These are phyloP conservation scores for Enteromius treurensis DNA, from an alignment of 2,797 vertebrate species.

Conservation along the genomic window DNA sequence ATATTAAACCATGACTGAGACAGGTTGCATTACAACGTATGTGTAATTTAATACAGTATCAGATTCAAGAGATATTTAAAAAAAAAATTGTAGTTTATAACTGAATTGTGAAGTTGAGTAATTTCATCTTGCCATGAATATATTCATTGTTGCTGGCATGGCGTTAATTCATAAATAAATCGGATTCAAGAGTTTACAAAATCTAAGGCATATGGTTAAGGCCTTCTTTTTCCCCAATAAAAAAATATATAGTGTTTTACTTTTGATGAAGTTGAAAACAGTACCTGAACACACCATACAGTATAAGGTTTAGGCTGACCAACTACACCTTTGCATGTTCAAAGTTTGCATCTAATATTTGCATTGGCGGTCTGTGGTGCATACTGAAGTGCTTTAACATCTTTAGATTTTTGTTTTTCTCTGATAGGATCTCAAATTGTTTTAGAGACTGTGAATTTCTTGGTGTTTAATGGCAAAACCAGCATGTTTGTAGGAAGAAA, in stretches of 20 bases:
- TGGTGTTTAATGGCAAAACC: neutral
- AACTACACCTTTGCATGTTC: conserved; percentile 1
- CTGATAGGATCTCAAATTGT: neutral
- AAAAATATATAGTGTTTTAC: neutral
- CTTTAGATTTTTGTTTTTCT: neutral
- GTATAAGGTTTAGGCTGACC: neutral
- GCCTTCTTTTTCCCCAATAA: neutral
- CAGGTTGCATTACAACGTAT: neutral
- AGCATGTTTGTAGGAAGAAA: neutral
- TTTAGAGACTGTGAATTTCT: neutral
- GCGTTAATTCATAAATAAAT: too few species aligned
- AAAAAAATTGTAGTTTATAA: too few species aligned
- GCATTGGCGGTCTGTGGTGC: neutral
- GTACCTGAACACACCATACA: neutral
- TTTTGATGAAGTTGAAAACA: neutral
- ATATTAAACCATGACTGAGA: neutral
- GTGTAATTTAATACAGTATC: neutral
- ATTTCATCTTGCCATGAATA: too few species aligned
- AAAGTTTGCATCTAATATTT: conserved; percentile 2
- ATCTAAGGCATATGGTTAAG: neutral
- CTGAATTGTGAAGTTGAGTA: too few species aligned
- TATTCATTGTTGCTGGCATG: too few species aligned
- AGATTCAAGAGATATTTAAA: neutral
- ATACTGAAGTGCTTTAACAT: neutral
- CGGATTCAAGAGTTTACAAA: neutral